phyloP scores from a whole-genome alignment of 2,113 vertebrate genomes.

The Pachyramphus minor region DNA sequence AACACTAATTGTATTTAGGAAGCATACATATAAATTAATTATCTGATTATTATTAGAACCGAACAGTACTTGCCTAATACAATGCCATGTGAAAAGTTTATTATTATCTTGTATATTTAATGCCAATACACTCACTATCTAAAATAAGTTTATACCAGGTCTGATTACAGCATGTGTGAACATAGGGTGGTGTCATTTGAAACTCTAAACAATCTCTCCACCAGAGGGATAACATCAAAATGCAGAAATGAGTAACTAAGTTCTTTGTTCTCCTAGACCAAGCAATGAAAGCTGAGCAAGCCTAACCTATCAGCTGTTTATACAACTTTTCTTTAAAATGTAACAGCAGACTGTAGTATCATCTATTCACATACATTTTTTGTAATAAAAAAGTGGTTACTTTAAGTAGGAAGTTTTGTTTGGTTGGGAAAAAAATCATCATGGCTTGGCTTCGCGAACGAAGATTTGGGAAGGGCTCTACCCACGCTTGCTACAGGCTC shows the following conservation, averaged over 20 bases:
- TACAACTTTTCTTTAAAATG: not conserved
- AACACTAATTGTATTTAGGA: not conserved
- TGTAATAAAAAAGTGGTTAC: not conserved
- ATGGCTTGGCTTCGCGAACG: no score
- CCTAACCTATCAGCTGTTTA: not conserved
- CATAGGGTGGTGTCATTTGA: not conserved
- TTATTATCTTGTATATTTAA: not conserved
- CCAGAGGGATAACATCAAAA: not conserved
- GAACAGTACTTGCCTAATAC: not conserved
- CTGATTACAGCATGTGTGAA: not conserved
- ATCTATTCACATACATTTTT: not conserved
- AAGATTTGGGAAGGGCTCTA: no score
- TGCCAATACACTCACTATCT: not conserved
- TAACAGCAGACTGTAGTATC: not conserved
- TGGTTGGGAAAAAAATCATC: not conserved
- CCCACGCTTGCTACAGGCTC: no score
- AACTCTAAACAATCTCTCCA: not conserved
- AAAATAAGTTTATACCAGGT: not conserved
- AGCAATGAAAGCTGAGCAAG: not conserved
- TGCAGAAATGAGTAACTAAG: not conserved
- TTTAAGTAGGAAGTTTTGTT: not conserved
- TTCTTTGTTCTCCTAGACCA: not conserved
- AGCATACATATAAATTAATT: not conserved
- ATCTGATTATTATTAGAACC: not conserved
- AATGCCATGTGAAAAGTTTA: not conserved